These are phyloP conservation scores for Nothura maculosa DNA, from an alignment of 2,797 vertebrate species.

Conservation along the genomic window DNA sequence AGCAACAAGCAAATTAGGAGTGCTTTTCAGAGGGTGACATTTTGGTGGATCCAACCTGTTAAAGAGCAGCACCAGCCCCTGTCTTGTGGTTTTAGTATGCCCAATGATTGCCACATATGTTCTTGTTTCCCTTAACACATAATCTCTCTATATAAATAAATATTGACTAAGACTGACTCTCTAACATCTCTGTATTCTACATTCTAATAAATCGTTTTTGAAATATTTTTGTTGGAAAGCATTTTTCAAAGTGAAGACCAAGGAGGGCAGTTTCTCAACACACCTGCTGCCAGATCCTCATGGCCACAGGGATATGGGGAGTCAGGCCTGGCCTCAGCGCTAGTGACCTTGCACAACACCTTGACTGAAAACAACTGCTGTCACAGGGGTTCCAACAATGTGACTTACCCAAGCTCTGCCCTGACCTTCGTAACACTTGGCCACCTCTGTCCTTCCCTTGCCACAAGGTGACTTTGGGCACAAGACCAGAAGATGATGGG, in stretches of 20 bases:
- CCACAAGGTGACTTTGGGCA: not conserved
- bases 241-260: not conserved
- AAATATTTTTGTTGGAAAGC: not conserved
- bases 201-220: not conserved
- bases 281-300: too few species aligned
- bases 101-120: not conserved
- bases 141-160: too few species aligned
- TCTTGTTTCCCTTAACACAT: rapidly evolving
- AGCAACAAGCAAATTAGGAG: not conserved
- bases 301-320: not conserved
- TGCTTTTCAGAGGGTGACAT: rapidly evolving
- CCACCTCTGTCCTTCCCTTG: too few species aligned
- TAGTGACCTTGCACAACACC: too few species aligned
- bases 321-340: rapidly evolving
- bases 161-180: rapidly evolving
- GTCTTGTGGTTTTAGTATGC: too few species aligned
- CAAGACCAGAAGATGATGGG: rapidly evolving
- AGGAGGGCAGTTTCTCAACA: rapidly evolving
- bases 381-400: too few species aligned
- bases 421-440: too few species aligned
- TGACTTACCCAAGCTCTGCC: too few species aligned
- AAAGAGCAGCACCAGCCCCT: not conserved
- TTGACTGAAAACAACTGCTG: too few species aligned
- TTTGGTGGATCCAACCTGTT: not conserved
- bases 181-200: rapidly evolving